Conservation (phyloP, 1,140 invertebrate species). For the Ostrea edulis region DNA sequence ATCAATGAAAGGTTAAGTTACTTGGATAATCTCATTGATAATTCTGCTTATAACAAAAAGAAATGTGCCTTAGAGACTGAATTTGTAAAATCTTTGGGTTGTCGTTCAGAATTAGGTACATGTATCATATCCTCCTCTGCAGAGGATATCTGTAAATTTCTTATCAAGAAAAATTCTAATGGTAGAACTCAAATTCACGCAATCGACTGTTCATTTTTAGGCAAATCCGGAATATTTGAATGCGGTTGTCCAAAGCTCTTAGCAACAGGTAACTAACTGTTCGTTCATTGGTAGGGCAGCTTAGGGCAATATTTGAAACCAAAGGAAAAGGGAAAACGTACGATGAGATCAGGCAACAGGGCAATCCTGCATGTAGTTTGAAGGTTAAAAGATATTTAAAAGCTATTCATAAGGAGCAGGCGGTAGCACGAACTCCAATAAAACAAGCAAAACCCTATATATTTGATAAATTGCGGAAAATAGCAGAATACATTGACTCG, state of each 20-base stretch:
- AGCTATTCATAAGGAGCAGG: slow-evolving; percentile 1
- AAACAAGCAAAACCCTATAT: slow-evolving; percentile 37
- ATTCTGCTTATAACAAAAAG: background rate
- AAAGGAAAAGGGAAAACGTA: background rate
- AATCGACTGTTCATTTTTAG: background rate
- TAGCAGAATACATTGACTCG: background rate
- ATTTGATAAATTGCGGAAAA: background rate
- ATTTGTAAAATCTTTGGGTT: too few relatives aligned
- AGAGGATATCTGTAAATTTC: slow-evolving; percentile 24
- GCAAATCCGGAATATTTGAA: background rate
- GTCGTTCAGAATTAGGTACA: background rate
- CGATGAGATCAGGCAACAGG: slow-evolving; percentile 12
- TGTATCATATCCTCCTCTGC: background rate
- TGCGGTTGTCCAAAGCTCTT: background rate
- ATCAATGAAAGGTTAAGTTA: slow-evolving; percentile 33
- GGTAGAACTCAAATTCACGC: slow-evolving; percentile 42
- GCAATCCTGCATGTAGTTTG: background rate
- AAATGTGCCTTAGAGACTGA: too few relatives aligned
- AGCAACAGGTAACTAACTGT: slow-evolving; percentile 2
- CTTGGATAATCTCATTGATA: background rate
- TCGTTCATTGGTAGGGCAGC: too few relatives aligned
- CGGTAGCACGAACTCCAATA: background rate
- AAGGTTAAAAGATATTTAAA: background rate
- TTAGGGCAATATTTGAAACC: background rate
- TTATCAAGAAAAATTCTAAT: slow-evolving; percentile 8